Base-by-base conservation (phyloP, 30 jellyfish, hydroid and myxozoan genomes). In the Rhopilema esculentum region DNA sequence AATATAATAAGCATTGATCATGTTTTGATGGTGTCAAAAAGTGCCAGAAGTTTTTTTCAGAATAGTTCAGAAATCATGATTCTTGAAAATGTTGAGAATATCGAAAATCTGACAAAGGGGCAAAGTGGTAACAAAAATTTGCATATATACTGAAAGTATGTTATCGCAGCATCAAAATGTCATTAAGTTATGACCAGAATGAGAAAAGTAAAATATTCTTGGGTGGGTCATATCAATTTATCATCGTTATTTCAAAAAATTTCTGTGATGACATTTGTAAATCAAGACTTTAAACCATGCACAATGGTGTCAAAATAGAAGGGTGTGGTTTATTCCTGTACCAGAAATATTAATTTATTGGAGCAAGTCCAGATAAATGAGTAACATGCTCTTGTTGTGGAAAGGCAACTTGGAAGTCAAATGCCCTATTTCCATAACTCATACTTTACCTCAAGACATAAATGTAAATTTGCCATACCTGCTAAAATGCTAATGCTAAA, bases 311-410 rank as follows among this genome's bases (percentile, higher is more conserved):
- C 25, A 70, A 50, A 32, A 19, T 74, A 74, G 21, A 16, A 16
- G 73, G n/a, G 49, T 74, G 70, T 74, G 29, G 85, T 27, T 32
- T 74, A 31, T 74, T 74, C 85, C 72, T 74, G 24, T 26, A 50
- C 26, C 32, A 74, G 49, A 27, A 32, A 25, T 6, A 40, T 49
- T 94, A 89, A 0, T 66, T 24, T 52, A 75, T 87, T 31, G 95
- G 95, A 49, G 95, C 77, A 31, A 87, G 95, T 75, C 95, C 95
- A 0, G 95, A 87, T 50, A 2, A 75, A 57, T 64, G 77, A 53
- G 82, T 25, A 51, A 33, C 92, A 67, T 85, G 93, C 53, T 19
- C 74, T 32, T 53, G 93, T 28, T 73, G 91, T 66, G 63, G 27
- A 85, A 49, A 74, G 23, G 86, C 93, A 19, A 94, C 67, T 74